Evolutionary conservation across 2,113 vertebrate genomes (phyloP).

Genomic region (Typhlomys cinereus): DNA sequence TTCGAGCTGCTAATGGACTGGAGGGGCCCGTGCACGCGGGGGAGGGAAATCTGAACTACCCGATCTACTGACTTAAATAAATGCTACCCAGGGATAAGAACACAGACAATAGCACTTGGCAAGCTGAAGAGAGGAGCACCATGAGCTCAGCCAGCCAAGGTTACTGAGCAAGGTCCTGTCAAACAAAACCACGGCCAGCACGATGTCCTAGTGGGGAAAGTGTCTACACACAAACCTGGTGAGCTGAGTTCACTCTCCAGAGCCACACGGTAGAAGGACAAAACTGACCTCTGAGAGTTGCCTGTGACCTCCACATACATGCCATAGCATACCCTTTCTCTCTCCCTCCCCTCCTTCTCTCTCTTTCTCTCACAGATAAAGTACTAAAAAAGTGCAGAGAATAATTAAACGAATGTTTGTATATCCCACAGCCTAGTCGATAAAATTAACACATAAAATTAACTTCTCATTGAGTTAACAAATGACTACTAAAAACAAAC

Average conservation of each 20-base stretch:
- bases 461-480: background rate
- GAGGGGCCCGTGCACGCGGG: background rate
- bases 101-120: background rate
- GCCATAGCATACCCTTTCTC: too few species aligned
- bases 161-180: too few species aligned
- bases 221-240: too few species aligned
- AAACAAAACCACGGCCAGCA: too few species aligned
- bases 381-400: background rate
- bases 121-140: background rate
- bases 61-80: background rate
- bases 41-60: background rate
- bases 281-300: too few species aligned
- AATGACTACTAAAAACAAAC: background rate
- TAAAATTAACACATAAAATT: conserved; percentile 7
- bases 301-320: too few species aligned
- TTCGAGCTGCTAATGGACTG: background rate
- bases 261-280: too few species aligned
- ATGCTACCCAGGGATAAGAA: background rate
- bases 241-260: too few species aligned
- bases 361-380: background rate
- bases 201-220: too few species aligned
- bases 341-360: too few species aligned
- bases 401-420: background rate
- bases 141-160: background rate
- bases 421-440: background rate